Base-by-base conservation (phyloP, 2,113 vertebrate species). In the Engystomops pustulosus region DNA sequence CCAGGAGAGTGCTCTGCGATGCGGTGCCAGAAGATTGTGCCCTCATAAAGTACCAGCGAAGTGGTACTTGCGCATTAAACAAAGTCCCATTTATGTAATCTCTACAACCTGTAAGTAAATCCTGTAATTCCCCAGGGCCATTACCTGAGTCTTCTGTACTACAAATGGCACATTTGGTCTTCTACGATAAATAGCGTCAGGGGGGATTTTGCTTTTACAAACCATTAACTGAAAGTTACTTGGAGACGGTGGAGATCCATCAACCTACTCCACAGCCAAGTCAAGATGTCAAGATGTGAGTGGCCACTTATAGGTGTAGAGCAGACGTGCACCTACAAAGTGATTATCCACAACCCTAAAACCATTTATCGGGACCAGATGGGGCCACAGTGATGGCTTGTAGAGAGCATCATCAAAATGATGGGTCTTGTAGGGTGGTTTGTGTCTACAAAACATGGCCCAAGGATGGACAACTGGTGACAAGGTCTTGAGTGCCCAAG, bases 191-290 rank as follows among this genome's bases (percentile, higher is more conserved):
- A 55, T 55, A 25, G 27, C 20, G 11, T 34, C 4, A 36, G 14
- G 53, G 72, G 17, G 18, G 20, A 55, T 36, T 77, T 55, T 77
- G 74, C 74, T n/a, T 20, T 34, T 55, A 53, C 18, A 38, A 51
- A n/a, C 47, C 30, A 53, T 76, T 49, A 76, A 17, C 17, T 53
- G 47, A 34, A 55, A 77, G 49, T 77, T 34, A 67, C 6, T 18
- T 34, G 15, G 30, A 20, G 30, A 2, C 14, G 34, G 15, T 7
- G 14, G 23, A 30, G 60, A 67, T 1, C 23, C 30, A 36, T 67
- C 34, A 67, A 67, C 30, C 32, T 6, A 65, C 4, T 34, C 3
- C 30, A 65, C 27, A 1, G 4, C 15, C 25, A 17, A 23, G 27
- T 25, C 25, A 32, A n/a, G 14, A 32, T 11, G 14, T 7, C n/a